These are phyloP conservation scores for Drosophila rellima DNA, from an alignment of 2,888 invertebrate genomes.

Conservation along the genomic window DNA sequence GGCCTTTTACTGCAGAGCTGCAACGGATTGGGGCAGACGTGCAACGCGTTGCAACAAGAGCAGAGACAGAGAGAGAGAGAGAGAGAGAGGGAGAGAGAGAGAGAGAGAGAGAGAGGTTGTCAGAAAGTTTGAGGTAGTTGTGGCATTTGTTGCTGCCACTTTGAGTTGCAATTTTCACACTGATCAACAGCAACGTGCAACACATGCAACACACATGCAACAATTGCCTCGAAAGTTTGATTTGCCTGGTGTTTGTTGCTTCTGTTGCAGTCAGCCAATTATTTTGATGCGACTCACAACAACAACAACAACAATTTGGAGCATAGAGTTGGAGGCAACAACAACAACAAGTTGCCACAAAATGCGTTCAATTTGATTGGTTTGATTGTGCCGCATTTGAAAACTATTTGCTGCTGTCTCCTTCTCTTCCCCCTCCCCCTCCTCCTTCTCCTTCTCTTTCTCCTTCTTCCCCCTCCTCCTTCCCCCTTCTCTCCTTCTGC, in stretches of 20 bases:
- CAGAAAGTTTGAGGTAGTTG: conserved; percentile 9
- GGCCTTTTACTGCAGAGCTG: conserved; percentile 51
- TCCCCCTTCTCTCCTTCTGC: not conserved
- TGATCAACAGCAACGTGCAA: conserved; percentile 28
- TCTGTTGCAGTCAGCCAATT: conserved; percentile 68
- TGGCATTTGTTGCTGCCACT: conserved; percentile 49
- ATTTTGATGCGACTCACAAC: conserved; percentile 67
- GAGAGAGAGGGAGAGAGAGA: not conserved
- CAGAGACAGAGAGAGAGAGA: not conserved
- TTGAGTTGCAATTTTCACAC: conserved; percentile 65
- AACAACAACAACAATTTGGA: conserved; percentile 66
- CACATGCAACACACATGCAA: conserved; percentile 44
- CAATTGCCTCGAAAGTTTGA: conserved; percentile 56
- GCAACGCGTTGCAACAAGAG: conserved; percentile 32
- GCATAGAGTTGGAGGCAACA: conserved; percentile 58
- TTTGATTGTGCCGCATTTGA: conserved; percentile 67
- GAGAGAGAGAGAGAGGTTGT: not conserved
- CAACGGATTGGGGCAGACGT: conserved; percentile 53
- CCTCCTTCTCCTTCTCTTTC: not conserved
- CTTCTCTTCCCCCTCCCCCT: not conserved
- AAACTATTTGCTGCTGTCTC: conserved; percentile 68
- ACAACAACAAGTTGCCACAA: conserved; percentile 35
- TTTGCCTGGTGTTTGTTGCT: conserved; percentile 49
- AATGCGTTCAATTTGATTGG: conserved; percentile 76
- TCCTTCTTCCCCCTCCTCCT: not conserved